These are phyloP conservation scores for Chelonus formosanus DNA, from an alignment of 2,888 invertebrate species.

Conservation along the genomic window DNA sequence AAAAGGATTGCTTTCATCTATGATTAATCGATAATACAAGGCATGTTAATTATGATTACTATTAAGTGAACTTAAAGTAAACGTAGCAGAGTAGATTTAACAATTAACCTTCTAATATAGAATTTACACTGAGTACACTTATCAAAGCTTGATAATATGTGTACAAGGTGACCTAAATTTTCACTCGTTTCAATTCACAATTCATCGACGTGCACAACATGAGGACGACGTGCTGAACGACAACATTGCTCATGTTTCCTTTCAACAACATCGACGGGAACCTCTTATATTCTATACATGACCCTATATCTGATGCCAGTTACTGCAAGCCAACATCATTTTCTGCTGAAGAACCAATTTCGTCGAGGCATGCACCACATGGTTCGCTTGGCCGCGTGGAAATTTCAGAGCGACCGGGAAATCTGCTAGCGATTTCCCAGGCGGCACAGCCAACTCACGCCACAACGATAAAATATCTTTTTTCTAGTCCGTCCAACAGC, in stretches of 20 bases:
- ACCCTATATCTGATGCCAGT: constrained; percentile 19
- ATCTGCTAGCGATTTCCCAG: constrained; percentile 35
- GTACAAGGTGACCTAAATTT: constrained; percentile 36
- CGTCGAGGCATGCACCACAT: constrained; percentile 22
- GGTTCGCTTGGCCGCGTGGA: constrained; percentile 21
- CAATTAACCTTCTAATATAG: constrained; percentile 40
- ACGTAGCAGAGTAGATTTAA: constrained; percentile 12
- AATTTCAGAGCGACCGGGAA: constrained; percentile 14
- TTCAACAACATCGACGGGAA: constrained; percentile 19
- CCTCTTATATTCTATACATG: constrained; percentile 14
- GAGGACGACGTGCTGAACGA: constrained; percentile 24
- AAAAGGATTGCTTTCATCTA: no score
- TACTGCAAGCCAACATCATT: constrained; percentile 19
- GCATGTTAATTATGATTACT: background rate
- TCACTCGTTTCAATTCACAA: constrained; percentile 20
- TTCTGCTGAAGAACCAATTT: constrained; percentile 23
- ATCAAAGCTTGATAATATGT: constrained; percentile 25
- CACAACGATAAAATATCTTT: constrained; percentile 27
- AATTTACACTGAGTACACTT: constrained; percentile 32
- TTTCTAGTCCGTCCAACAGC: constrained; percentile 5
- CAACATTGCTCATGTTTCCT: constrained; percentile 21
- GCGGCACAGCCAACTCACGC: constrained; percentile 24
- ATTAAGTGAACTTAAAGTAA: background rate
- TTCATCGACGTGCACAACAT: constrained; percentile 22
- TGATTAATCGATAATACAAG: background rate